These are phyloP conservation scores for Apamea sordens DNA, from an alignment of 2,888 invertebrate genomes.

Conservation along the genomic window DNA sequence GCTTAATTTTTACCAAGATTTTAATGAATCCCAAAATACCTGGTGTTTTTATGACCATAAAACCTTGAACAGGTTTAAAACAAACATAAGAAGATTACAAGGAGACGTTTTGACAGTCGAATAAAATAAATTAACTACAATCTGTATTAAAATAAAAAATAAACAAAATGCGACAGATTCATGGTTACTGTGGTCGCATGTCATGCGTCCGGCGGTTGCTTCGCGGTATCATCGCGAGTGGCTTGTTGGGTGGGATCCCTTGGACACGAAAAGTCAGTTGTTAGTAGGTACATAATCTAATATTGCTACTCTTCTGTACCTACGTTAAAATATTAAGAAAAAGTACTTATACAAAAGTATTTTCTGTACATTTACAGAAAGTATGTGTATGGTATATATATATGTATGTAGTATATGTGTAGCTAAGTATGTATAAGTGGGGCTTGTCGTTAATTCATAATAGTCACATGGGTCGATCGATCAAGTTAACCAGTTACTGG, in stretches of 20 bases:
- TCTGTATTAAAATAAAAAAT: not conserved
- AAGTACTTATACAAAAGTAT: no score
- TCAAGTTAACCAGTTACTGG: not conserved
- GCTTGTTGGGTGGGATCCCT: conserved; percentile 33
- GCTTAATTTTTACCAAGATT: not conserved
- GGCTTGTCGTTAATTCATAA: not conserved
- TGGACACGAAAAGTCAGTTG: conserved; percentile 37
- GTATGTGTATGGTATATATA: no score
- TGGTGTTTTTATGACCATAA: not conserved
- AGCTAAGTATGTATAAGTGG: not conserved
- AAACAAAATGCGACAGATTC: conserved; percentile 37
- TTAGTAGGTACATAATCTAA: conserved; percentile 21
- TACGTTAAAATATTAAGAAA: not conserved
- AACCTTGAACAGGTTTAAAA: not conserved
- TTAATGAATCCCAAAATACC: not conserved
- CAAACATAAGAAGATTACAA: not conserved
- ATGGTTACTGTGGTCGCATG: conserved; percentile 50
- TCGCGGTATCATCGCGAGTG: conserved; percentile 61
- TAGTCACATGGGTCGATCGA: not conserved
- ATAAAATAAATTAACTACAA: not conserved
- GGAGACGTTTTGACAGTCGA: not conserved
- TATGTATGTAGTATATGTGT: not conserved
- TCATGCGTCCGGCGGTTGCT: conserved; percentile 68
- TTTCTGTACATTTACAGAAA: not conserved
- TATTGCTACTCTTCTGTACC: not conserved